These are phyloP conservation scores for Lepidurus couesii DNA, from an alignment of 1,140 invertebrate species.

Conservation along the genomic window DNA sequence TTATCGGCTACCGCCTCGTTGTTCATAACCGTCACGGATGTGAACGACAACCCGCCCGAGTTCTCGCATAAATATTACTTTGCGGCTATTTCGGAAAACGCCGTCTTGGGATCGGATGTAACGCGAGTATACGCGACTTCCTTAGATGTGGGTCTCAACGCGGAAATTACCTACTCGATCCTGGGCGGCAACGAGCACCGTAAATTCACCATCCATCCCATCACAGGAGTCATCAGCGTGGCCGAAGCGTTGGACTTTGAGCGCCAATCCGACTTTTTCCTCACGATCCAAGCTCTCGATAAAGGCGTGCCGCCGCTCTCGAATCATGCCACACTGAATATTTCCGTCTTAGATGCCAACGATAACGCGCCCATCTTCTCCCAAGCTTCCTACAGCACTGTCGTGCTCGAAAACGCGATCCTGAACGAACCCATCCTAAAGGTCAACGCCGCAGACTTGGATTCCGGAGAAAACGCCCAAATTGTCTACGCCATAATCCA, in stretches of 20 bases:
- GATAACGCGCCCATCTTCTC: conserved; percentile 81
- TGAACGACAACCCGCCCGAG: conserved; percentile 91
- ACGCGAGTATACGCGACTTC: conserved; percentile 78
- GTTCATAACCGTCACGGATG: conserved; percentile 65
- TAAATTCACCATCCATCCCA: conserved; percentile 70
- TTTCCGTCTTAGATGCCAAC: conserved; percentile 79
- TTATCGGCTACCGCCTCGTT: conserved; percentile 54
- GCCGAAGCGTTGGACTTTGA: conserved; percentile 78
- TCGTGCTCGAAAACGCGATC: conserved; percentile 69
- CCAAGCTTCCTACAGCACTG: conserved; percentile 69
- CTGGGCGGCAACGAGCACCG: conserved; percentile 81
- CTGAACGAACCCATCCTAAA: conserved; percentile 63
- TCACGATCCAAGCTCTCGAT: conserved; percentile 86
- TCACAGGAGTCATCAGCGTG: conserved; percentile 61
- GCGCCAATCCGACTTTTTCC: conserved; percentile 71
- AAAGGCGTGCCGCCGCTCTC: conserved; percentile 74
- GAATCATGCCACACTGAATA: conserved; percentile 79
- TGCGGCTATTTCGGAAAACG: conserved; percentile 66
- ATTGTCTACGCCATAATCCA: conserved; percentile 70
- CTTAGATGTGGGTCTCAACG: conserved; percentile 87
- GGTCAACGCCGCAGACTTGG: conserved; percentile 69
- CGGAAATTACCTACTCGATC: conserved; percentile 82
- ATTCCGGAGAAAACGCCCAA: conserved; percentile 70
- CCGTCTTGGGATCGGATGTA: conserved; percentile 67
- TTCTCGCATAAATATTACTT: conserved; percentile 72